phyloP scores from a whole-genome alignment of 1,140 invertebrate genomes.

The Zaprionus taronus region DNA sequence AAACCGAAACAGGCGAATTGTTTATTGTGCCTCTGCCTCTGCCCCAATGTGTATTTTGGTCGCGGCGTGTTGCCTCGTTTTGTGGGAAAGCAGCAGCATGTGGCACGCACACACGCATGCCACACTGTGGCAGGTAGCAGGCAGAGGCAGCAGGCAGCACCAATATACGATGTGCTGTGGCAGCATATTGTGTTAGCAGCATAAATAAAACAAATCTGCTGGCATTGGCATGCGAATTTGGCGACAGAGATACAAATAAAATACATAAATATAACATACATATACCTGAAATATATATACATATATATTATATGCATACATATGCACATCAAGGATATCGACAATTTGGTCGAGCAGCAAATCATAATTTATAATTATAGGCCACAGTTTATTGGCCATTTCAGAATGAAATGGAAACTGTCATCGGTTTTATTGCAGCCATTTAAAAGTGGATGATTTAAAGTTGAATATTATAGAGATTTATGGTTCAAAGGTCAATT shows the following conservation, averaged over 20 bases:
- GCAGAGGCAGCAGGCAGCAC: background rate
- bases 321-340: background rate
- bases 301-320: background rate
- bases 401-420: background rate
- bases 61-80: constrained; percentile 32
- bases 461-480: background rate
- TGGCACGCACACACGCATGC: constrained; percentile 21
- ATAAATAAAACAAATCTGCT: constrained; percentile 59
- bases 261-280: background rate
- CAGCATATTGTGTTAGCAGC: constrained; percentile 50
- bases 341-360: constrained; percentile 7
- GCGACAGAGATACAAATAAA: constrained; percentile 20
- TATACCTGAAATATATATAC: background rate
- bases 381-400: background rate
- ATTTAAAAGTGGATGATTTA: too few species aligned
- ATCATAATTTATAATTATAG: constrained; percentile 21
- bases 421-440: background rate
- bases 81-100: constrained; percentile 60
- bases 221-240: constrained; percentile 44
- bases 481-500: background rate
- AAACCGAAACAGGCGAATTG: constrained; percentile 29
- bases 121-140: background rate
- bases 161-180: constrained; percentile 17
- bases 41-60: constrained; percentile 41
- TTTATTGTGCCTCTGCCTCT: constrained; percentile 30